phyloP scores from a whole-genome alignment of 1,140 invertebrate species.

The Pseudomyrmex gracilis region DNA sequence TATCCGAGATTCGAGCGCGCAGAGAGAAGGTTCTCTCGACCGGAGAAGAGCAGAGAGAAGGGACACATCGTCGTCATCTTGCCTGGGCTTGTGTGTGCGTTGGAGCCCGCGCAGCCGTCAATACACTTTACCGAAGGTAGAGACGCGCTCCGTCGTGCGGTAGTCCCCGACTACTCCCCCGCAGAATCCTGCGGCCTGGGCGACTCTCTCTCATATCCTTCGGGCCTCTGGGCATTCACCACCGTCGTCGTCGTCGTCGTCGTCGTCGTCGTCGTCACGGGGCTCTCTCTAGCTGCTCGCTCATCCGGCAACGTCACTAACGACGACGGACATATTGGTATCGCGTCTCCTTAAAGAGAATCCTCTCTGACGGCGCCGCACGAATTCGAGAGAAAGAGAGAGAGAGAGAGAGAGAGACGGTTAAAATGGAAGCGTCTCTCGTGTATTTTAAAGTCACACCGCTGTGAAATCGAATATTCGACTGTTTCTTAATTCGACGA shows the following conservation, averaged over 20 bases:
- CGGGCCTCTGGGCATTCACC: slow-evolving; percentile 76
- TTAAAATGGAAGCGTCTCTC: not conserved
- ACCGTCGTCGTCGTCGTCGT: slow-evolving; percentile 47
- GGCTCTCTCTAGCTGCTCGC: slow-evolving; percentile 61
- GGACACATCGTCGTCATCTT: slow-evolving; percentile 56
- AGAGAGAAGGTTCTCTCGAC: slow-evolving; percentile 34
- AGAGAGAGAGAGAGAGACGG: not conserved
- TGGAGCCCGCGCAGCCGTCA: slow-evolving; percentile 73
- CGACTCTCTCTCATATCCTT: slow-evolving; percentile 78
- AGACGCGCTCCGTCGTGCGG: slow-evolving; percentile 74
- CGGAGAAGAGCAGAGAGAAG: slow-evolving; percentile 37
- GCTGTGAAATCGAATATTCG: not conserved
- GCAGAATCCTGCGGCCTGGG: slow-evolving; percentile 71
- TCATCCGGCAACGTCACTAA: slow-evolving; percentile 75
- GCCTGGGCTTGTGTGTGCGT: slow-evolving; percentile 65
- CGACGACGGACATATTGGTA: slow-evolving; percentile 75
- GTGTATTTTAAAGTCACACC: not conserved
- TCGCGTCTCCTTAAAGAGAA: slow-evolving; percentile 67
- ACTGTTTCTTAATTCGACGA: not conserved
- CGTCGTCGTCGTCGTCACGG: slow-evolving; percentile 32
- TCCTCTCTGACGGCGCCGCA: slow-evolving; percentile 49
- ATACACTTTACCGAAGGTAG: slow-evolving; percentile 77
- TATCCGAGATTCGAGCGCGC: slow-evolving; percentile 65
- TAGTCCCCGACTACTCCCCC: slow-evolving; percentile 65
- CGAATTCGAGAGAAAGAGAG: slow-evolving; percentile 39